Conservation (phyloP, 2,113 vertebrate genomes). For the Aegithalos caudatus region DNA sequence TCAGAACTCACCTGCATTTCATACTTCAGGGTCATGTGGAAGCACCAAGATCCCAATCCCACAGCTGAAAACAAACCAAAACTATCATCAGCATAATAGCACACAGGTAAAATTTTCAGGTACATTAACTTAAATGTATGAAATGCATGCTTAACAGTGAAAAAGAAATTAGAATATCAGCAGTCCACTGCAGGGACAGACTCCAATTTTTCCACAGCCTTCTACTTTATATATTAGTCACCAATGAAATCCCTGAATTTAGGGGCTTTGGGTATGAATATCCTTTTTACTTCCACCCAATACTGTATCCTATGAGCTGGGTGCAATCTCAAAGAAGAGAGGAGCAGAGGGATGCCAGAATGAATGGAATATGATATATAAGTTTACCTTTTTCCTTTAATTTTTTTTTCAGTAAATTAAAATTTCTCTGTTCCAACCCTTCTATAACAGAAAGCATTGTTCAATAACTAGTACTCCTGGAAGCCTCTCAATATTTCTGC, state of each 20-base stretch:
- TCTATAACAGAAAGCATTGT: neutral
- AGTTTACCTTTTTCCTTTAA: neutral
- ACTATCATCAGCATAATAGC: neutral
- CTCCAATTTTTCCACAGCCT: accelerated
- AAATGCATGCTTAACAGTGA: neutral
- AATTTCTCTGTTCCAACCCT: neutral
- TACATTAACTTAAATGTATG: neutral
- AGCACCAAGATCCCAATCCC: constrained; percentile 97
- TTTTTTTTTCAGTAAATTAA: neutral
- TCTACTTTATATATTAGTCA: neutral
- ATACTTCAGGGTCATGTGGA: constrained; percentile 98
- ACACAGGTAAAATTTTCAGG: neutral
- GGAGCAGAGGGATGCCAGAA: neutral
- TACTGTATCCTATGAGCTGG: neutral
- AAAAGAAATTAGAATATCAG: neutral
- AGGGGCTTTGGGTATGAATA: too few relatives aligned
- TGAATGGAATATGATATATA: neutral
- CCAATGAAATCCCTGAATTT: neutral
- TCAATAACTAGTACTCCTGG: neutral
- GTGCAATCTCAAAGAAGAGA: neutral
- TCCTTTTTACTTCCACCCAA: neutral
- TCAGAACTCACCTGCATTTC: constrained; percentile 93
- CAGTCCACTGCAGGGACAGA: neutral
- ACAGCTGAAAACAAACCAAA: constrained; percentile 85
- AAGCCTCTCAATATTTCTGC: neutral